Base-by-base conservation (phyloP, 2,797 vertebrate species). In the Silurus aristotelis region DNA sequence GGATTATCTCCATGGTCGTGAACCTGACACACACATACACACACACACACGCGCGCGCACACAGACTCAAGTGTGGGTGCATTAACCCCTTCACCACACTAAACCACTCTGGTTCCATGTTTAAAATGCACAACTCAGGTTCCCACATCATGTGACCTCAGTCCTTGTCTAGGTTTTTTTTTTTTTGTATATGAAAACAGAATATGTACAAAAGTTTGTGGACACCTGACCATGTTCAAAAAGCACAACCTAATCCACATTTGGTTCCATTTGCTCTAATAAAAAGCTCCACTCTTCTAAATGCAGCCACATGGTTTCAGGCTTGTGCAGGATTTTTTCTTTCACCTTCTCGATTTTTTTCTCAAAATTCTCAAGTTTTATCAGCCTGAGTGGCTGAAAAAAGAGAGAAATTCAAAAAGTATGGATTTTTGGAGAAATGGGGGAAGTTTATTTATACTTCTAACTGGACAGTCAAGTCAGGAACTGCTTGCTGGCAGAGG, bases 11-110 rank as follows among this genome's bases (percentile, higher is more conserved):
- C 52, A 73, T 22, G 19, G 75, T 48, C 82, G 84, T 76, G 71
- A 60, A 80, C 73, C 87, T 82, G 86, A 14, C 67, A n/a, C 58
- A 17, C 73, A 88, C 89, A 88, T 86, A 52, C 68, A 86, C 82
- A 83, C 27, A 82, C 83, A 85, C 27, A 82, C 84, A 85, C 58
- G 20, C 55, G 14, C 72, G 87, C n/a, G n/a, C n/a, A n/a, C n/a
- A n/a, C 89, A 85, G 52, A 25, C 8, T 13, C 48, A 87, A 67
- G 60, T 80, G 84, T 48, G 14, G 20, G 6, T 20, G 25, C 52
- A 61, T 66, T 71, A 84, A 60, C 64, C 81, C 81, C 22, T 81
- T 55, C 58, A 64, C 17, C 19, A 13, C 61, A n/a, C 43, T 80
- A 20, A 71, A 83, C 75, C 61, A 72, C 64, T 76, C 61, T 61